Base-by-base conservation (phyloP, 2,113 vertebrate species). In the Amazona guildingii region DNA sequence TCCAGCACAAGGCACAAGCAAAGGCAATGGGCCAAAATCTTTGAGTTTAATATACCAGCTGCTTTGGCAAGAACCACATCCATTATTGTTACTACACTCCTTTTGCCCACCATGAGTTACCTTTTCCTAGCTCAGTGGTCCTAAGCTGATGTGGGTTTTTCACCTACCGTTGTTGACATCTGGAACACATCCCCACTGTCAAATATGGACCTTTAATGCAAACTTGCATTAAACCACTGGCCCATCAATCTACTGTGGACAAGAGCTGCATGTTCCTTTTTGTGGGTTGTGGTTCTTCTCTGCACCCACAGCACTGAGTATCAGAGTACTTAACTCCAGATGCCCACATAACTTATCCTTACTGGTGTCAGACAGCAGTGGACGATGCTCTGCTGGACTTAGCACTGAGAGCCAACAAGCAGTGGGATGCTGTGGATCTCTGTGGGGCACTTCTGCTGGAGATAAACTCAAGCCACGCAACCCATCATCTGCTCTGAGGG, bases 141-240 rank as follows among this genome's bases (percentile, higher is more conserved):
- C 54, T 63, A 37, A 48, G 35, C 12, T 35, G 35, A 35, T 11
- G 20, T 44, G 33, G 23, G 23, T 24, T 82, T 67, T 64, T 28
- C 33, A 39, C 16, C 43, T 25, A 29, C 16, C 6, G 1, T 52
- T 62, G 8, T 39, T 86, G 63, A 27, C 20, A 54, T 31, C 29
- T 57, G 43, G 49, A 39, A 11, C 21, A 33, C n/a, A 43, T 1
- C 17, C 27, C 35, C 5, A 5, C 0, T 1, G 23, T 25, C 27
- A 37, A 20, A 49, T 8, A 18, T 59, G 37, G n/a, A 41, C 75
- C 37, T 85, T 18, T 44, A 41, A 41, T 41, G 37, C 11, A 23
- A 63, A 43, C 10, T 19, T 54, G 20, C 16, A 25, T 73, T 52
- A 51, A 52, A 25, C 31, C 52, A 51, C 37, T 39, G 51, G 33